Evolutionary conservation across 2,113 vertebrate genomes (phyloP), one percentile per base, ranked within the genome.

Genomic region (Panurus biarmicus): DNA sequence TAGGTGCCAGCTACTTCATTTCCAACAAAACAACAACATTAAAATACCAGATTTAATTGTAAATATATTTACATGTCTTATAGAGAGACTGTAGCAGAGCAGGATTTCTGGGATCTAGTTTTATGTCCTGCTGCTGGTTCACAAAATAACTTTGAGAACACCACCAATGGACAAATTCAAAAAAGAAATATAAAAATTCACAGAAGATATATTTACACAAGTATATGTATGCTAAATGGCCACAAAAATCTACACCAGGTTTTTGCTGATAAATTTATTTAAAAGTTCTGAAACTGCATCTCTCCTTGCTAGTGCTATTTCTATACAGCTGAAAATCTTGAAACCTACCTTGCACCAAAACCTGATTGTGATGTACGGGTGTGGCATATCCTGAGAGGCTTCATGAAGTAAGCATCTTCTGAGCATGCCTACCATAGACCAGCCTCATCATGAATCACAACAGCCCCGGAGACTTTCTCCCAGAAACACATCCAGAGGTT

Each of bases 31-130:
- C 7, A n/a, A 24, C 16, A 65, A 16, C 42, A 91, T 82, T 76
- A 94, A 89, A 86, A 85, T 58, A 22, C 26, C 73, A 11, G 1
- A 83, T 95, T 93, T 83, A 93, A 90, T 95, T 95, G 84, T 91
- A 91, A 94, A 94, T 94, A 83, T 73, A 95, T 94, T 91, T 89
- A 94, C 78, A 89, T 94, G 25, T 61, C 64, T 93, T 79, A 80
- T 18, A 87, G 53, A 48, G n/a, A 67, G 25, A 75, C 47, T 82
- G 71, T 48, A 79, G 81, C 35, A 93, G 65, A 91, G 85, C 94
- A 91, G 85, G 89, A 91, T 87, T 87, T 87, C 78, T 76, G 35
- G 19, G 54, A 93, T 92, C 42, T 87, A 72, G 29, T 72, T 94
- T 90, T 71, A 66, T 33, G 40, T 42, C 35, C 36, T 65, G 23